Evolutionary conservation across 2,113 vertebrate species (phyloP).

Genomic region (Grallaria varia): DNA sequence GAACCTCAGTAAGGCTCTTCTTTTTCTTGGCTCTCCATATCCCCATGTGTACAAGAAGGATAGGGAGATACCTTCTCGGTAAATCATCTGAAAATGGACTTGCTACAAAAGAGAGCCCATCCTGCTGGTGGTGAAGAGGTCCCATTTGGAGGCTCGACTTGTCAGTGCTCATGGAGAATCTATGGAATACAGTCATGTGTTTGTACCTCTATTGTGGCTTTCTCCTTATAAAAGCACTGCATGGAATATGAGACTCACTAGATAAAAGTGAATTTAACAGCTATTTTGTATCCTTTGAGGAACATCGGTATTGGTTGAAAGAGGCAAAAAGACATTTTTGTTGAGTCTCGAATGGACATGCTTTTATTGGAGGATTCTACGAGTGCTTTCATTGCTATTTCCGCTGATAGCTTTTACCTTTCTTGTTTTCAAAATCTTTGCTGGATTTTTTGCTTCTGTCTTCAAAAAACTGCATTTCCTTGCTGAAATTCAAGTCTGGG

Average conservation of each 20-base stretch:
- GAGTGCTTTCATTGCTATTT: slow-evolving; percentile 29
- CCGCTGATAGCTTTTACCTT: slow-evolving; percentile 45
- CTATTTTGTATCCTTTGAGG: slow-evolving; percentile 34
- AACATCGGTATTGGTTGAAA: slow-evolving; percentile 32
- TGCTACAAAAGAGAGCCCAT: neutral
- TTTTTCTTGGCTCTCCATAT: neutral
- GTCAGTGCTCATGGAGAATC: neutral
- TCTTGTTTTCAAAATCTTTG: slow-evolving; percentile 34
- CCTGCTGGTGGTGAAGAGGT: neutral
- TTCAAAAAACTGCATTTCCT: neutral
- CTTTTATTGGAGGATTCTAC: slow-evolving; percentile 6
- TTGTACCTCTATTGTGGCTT: neutral
- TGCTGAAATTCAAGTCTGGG: slow-evolving; percentile 9
- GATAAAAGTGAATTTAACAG: slow-evolving; percentile 27
- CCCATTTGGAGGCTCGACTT: neutral
- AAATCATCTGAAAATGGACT: neutral
- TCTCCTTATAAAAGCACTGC: neutral
- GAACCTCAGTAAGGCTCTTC: neutral
- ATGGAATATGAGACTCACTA: neutral
- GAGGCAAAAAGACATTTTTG: slow-evolving; percentile 11
- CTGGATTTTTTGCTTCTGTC: neutral
- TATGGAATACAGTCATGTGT: neutral
- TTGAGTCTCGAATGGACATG: neutral
- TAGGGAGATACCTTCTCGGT: neutral
- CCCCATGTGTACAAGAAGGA: neutral